These are phyloP conservation scores for Synanthedon myopaeformis DNA, from an alignment of 2,888 invertebrate genomes.

Conservation along the genomic window DNA sequence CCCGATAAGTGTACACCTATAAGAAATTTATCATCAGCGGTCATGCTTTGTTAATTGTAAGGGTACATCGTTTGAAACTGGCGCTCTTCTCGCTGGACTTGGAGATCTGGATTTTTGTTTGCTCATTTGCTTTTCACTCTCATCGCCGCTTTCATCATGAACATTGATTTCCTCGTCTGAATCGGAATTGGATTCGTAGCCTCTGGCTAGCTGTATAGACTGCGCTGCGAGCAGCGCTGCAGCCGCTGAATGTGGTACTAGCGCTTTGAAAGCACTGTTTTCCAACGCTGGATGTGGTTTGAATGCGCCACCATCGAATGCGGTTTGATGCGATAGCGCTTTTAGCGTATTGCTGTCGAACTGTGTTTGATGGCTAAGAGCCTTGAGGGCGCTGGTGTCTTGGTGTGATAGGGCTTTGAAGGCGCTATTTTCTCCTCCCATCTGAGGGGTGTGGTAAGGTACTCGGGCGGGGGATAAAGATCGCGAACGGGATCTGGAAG, in stretches of 20 bases:
- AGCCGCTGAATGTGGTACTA: slow-evolving; percentile 75
- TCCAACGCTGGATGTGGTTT: slow-evolving; percentile 73
- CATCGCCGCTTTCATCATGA: slow-evolving; percentile 80
- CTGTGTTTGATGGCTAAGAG: slow-evolving; percentile 67
- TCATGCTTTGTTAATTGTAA: slow-evolving; percentile 80
- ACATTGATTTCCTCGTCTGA: slow-evolving; percentile 88
- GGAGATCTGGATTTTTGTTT: slow-evolving; percentile 58
- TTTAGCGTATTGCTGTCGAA: slow-evolving; percentile 71
- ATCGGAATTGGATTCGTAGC: slow-evolving; percentile 68
- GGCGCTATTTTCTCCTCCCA: slow-evolving; percentile 93
- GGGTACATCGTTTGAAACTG: slow-evolving; percentile 66
- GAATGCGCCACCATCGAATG: slow-evolving; percentile 47
- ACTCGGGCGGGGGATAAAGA: slow-evolving; percentile 74
- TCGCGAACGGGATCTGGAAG: slow-evolving; percentile 72
- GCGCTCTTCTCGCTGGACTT: slow-evolving; percentile 44
- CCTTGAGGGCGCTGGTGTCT: slow-evolving; percentile 70
- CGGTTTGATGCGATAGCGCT: slow-evolving; percentile 49
- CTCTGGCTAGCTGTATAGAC: slow-evolving; percentile 55
- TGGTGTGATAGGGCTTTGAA: slow-evolving; percentile 81
- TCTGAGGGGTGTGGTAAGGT: slow-evolving; percentile 71
- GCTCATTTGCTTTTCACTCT: slow-evolving; percentile 56
- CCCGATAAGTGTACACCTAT: not conserved
- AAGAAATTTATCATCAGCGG: slow-evolving; percentile 48
- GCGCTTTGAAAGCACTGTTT: slow-evolving; percentile 87
- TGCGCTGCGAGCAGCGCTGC: slow-evolving; percentile 69